Percentiles rank a stretch among this genome's conserved stretches.
These are phyloP conservation scores for Nysson spinosus DNA, from an alignment of 2,888 invertebrate species.

Conservation along the genomic window DNA sequence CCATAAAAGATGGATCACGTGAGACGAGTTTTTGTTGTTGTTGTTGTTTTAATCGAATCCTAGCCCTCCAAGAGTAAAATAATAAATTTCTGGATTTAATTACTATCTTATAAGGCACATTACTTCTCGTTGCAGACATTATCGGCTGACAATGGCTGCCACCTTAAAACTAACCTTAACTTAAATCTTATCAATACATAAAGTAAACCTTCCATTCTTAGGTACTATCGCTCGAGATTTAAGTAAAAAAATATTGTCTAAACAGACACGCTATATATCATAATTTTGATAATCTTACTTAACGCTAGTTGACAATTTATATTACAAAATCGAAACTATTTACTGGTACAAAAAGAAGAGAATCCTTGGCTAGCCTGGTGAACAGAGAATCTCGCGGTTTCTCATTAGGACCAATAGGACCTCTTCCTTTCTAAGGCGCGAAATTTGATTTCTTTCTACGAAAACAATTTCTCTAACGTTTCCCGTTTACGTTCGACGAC, in stretches of 20 bases:
- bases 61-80: constrained; percentile 10
- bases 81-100: constrained; percentile 25
- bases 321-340: constrained; percentile 17
- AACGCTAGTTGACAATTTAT: constrained; percentile 10
- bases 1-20: too few relatives aligned
- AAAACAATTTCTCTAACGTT: neutral
- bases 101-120: constrained; percentile 49
- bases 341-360: constrained; percentile 13
- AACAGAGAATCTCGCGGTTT: constrained; percentile 24
- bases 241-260: constrained; percentile 41
- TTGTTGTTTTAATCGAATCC: neutral
- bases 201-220: constrained; percentile 27
- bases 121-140: constrained; percentile 3
- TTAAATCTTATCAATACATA: constrained; percentile 13
- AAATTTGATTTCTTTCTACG: neutral
- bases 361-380: constrained; percentile 10
- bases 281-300: constrained; percentile 26
- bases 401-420: too few relatives aligned
- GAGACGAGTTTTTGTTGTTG: too few relatives aligned
- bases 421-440: neutral
- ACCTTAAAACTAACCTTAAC: constrained; percentile 22
- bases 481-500: neutral
- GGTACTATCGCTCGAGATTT: constrained; percentile 45
- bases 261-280: constrained; percentile 10
- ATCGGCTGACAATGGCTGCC: too few relatives aligned